phyloP scores from a whole-genome alignment of 2,113 vertebrate genomes.

The Podarcis raffonei region DNA sequence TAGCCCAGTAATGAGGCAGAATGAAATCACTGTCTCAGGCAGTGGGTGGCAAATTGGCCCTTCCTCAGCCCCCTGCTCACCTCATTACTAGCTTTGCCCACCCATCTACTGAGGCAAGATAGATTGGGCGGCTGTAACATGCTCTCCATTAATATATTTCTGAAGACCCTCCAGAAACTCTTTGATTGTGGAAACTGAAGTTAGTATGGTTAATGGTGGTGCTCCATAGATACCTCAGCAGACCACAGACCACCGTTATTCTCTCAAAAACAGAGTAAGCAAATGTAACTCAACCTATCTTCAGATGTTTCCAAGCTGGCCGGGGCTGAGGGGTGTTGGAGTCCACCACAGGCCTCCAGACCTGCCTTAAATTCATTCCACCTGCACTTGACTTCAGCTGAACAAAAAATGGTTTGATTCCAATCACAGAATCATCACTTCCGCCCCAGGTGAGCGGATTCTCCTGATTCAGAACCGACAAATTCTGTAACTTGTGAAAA shows the following conservation, averaged over 20 bases:
- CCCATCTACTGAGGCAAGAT: too few relatives aligned
- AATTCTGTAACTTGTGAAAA: not conserved
- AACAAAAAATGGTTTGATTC: not conserved
- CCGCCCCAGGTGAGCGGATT: too few relatives aligned
- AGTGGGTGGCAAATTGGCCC: too few relatives aligned
- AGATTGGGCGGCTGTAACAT: too few relatives aligned
- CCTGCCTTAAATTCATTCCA: not conserved
- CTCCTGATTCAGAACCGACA: not conserved
- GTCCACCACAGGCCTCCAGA: not conserved
- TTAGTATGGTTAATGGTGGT: not conserved
- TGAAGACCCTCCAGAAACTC: too few relatives aligned
- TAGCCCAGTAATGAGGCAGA: constrained; percentile 54
- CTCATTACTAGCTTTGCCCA: too few relatives aligned
- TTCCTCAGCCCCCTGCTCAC: too few relatives aligned
- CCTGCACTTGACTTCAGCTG: not conserved
- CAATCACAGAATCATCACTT: not conserved
- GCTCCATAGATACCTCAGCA: not conserved
- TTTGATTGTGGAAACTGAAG: not conserved
- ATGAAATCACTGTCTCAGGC: constrained; percentile 18
- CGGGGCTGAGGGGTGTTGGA: not conserved
- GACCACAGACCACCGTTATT: not conserved
- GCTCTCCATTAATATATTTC: too few relatives aligned
- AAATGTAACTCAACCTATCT: not conserved
- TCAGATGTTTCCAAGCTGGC: not conserved
- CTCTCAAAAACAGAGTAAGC: not conserved